These are phyloP conservation scores for Oscheius sp. DNA, from an alignment of 2,888 invertebrate genomes.

Conservation along the genomic window DNA sequence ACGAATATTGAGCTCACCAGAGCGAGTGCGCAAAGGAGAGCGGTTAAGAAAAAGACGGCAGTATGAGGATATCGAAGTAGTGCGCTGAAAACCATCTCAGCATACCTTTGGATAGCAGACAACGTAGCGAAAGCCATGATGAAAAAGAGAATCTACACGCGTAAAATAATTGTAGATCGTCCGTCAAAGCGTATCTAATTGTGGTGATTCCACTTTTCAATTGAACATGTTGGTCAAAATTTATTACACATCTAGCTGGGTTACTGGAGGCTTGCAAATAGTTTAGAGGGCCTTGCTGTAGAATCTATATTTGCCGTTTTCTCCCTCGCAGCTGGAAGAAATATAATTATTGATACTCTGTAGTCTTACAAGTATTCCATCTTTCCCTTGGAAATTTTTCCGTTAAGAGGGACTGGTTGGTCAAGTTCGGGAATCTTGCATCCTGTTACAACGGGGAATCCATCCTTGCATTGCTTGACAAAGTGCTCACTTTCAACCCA, in stretches of 20 bases:
- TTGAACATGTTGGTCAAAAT: no score
- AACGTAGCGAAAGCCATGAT: no score
- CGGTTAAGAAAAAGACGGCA: not conserved
- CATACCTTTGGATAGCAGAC: no score
- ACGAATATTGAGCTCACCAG: not conserved
- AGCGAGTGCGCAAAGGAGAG: not conserved
- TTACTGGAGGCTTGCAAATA: no score
- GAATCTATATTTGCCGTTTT: conserved; percentile 37
- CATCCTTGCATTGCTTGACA: conserved; percentile 25
- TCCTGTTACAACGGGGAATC: conserved; percentile 24
- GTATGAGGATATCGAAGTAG: not conserved
- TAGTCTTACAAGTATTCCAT: conserved; percentile 30
- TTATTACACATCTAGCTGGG: no score
- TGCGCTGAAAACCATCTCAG: not conserved
- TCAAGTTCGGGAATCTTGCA: conserved; percentile 24
- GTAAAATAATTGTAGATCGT: no score
- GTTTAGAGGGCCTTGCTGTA: conserved; percentile 35
- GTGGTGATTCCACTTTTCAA: no score
- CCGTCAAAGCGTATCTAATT: no score
- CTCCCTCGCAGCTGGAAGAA: conserved; percentile 40
- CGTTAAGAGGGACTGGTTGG: conserved; percentile 12
- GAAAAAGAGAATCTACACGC: no score
- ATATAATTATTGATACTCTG: not conserved
- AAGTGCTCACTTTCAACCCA: conserved; percentile 34
- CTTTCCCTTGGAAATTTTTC: not conserved